Conservation (phyloP, 1,140 invertebrate species). For the Stenopsyche tienmushanensis region DNA sequence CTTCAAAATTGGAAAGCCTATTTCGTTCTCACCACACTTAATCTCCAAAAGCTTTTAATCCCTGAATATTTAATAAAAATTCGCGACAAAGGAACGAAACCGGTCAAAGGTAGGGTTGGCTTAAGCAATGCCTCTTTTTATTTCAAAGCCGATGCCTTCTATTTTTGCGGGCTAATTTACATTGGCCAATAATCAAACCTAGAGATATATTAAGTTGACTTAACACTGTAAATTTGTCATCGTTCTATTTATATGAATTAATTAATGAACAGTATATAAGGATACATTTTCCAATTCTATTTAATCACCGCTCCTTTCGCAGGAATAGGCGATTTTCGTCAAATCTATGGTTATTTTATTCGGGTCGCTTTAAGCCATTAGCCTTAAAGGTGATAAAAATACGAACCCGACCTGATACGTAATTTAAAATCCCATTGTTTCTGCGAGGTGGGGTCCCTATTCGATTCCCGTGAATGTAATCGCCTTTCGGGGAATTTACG, state of each 20-base stretch:
- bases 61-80: constrained; percentile 38
- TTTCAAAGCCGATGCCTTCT: constrained; percentile 24
- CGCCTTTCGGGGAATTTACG: constrained; percentile 30
- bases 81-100: constrained; percentile 22
- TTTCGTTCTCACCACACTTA: constrained; percentile 30
- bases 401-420: constrained; percentile 14
- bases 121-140: constrained; percentile 22
- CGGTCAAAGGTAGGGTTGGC: constrained; percentile 26
- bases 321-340: not conserved
- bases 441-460: constrained; percentile 5
- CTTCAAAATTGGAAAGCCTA: constrained; percentile 35
- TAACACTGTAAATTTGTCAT: no score
- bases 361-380: constrained; percentile 13
- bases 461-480: constrained; percentile 25
- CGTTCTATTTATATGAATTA: no score
- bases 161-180: no score
- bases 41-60: constrained; percentile 36
- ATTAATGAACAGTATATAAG: not conserved
- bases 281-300: not conserved
- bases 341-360: constrained; percentile 28
- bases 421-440: constrained; percentile 32
- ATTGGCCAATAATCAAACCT: no score
- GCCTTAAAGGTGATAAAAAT: constrained; percentile 24
- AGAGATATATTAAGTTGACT: no score
- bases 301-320: not conserved